Conservation (phyloP, 2,113 vertebrate species). For the Rhombomys opimus region DNA sequence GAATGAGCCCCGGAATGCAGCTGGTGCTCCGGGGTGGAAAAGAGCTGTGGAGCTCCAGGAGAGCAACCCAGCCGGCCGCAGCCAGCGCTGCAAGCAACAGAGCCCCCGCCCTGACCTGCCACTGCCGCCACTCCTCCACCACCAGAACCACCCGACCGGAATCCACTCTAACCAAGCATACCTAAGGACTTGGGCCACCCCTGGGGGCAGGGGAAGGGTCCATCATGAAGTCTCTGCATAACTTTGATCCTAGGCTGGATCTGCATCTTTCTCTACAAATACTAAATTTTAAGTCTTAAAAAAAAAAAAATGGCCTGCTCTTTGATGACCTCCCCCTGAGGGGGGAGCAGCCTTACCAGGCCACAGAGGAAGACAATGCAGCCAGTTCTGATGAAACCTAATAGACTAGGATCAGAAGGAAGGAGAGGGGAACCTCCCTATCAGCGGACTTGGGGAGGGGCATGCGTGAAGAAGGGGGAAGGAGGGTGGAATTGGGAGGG, state of each 20-base stretch:
- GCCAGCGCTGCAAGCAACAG: slow-evolving; percentile 97
- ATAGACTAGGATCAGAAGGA: too few species aligned
- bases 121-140: slow-evolving; percentile 59
- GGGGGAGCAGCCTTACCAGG: too few species aligned
- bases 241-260: slow-evolving; percentile 91
- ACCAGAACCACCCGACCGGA: slow-evolving; percentile 84
- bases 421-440: too few species aligned
- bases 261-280: slow-evolving; percentile 90
- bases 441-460: too few species aligned
- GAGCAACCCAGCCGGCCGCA: slow-evolving; percentile 91
- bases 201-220: slow-evolving; percentile 82
- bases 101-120: slow-evolving; percentile 77
- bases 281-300: slow-evolving; percentile 91
- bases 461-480: too few species aligned
- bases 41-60: slow-evolving; percentile 97
- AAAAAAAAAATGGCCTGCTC: slow-evolving; percentile 52
- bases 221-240: slow-evolving; percentile 86
- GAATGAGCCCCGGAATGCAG: slow-evolving; percentile 93
- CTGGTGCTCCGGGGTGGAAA: slow-evolving; percentile 90
- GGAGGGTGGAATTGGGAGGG: too few species aligned
- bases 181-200: slow-evolving; percentile 86
- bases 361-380: too few species aligned
- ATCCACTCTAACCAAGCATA: slow-evolving; percentile 88
- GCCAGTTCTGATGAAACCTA: too few species aligned
- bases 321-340: too few species aligned